Evolutionary conservation across 2,797 vertebrate genomes (phyloP).

Genomic region (Sebastes goodei): DNA sequence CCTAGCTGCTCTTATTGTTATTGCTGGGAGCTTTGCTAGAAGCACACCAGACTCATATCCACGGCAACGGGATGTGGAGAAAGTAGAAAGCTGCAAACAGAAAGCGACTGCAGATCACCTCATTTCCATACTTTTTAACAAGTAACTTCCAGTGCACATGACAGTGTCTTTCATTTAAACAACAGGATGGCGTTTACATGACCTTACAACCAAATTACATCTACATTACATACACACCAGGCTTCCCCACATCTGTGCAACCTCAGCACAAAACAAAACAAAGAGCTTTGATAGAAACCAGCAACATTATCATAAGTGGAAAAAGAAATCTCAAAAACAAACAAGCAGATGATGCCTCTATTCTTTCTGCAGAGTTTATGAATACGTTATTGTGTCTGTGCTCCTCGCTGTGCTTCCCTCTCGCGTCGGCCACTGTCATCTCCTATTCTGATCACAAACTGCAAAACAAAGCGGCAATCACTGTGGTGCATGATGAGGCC

Average conservation of each 20-base stretch:
- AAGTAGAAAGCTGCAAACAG: not conserved
- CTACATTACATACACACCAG: not conserved
- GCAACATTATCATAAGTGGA: conserved; percentile 55
- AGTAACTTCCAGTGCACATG: not conserved
- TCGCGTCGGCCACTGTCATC: conserved; percentile 65
- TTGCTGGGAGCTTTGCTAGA: conserved; percentile 18
- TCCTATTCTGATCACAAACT: conserved; percentile 75
- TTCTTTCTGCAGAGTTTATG: conserved; percentile 60
- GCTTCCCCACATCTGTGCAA: conserved; percentile 8
- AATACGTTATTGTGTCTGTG: conserved; percentile 58
- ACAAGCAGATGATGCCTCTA: conserved; percentile 56
- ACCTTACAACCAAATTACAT: conserved; percentile 29
- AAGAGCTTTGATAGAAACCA: conserved; percentile 40
- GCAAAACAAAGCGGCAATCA: conserved; percentile 80
- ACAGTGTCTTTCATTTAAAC: conserved; percentile 10
- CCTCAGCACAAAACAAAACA: conserved; percentile 38
- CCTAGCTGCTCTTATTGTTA: conserved; percentile 42
- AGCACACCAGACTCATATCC: not conserved
- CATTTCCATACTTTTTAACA: conserved; percentile 21
- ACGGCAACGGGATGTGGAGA: not conserved
- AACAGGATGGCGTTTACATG: not conserved
- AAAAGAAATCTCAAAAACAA: conserved; percentile 63
- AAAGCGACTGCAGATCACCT: not conserved
- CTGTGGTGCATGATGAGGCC: conserved; percentile 62
- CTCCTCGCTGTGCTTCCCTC: conserved; percentile 56